These are phyloP conservation scores for Neelides sp. DNA, from an alignment of 1,140 invertebrate genomes.

Conservation along the genomic window DNA sequence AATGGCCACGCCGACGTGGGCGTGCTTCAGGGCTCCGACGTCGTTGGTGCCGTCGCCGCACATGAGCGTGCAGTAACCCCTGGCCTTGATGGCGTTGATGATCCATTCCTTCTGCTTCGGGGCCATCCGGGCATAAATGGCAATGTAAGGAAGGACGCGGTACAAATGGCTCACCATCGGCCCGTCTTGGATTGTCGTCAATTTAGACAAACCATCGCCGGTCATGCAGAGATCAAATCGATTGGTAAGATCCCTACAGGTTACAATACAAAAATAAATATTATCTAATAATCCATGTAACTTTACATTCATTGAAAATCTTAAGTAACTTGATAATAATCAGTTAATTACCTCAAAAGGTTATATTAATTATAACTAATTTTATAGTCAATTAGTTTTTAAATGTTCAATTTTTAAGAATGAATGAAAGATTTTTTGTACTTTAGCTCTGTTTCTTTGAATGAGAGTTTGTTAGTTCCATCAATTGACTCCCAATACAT, in stretches of 20 bases:
- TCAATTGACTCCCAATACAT: conserved; percentile 78
- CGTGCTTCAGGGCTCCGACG: conserved; percentile 98
- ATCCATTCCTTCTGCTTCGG: conserved; percentile 96
- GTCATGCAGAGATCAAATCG: conserved; percentile 85
- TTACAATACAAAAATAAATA: too few species aligned
- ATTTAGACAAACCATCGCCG: conserved; percentile 52
- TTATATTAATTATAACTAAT: too few species aligned
- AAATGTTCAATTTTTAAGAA: too few species aligned
- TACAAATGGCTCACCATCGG: conserved; percentile 14
- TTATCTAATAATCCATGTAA: too few species aligned
- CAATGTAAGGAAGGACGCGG: conserved; percentile 63
- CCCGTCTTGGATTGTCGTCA: conserved; percentile 23
- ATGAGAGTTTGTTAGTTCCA: conserved; percentile 47
- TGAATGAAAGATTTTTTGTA: too few species aligned
- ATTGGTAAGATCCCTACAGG: conserved; percentile 48
- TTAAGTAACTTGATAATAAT: too few species aligned
- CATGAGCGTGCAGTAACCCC: conserved; percentile 90
- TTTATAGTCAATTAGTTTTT: too few species aligned
- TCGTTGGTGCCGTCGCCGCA: conserved; percentile 99
- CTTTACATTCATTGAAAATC: too few species aligned
- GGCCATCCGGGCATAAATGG: conserved; percentile 83
- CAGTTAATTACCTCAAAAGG: too few species aligned
- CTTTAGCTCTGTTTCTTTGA: conserved; percentile 36
- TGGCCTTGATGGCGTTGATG: conserved; percentile 70
- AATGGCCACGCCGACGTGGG: conserved; percentile 85